Conservation (phyloP, 2,888 invertebrate genomes). For the Cephonodes hylas region DNA sequence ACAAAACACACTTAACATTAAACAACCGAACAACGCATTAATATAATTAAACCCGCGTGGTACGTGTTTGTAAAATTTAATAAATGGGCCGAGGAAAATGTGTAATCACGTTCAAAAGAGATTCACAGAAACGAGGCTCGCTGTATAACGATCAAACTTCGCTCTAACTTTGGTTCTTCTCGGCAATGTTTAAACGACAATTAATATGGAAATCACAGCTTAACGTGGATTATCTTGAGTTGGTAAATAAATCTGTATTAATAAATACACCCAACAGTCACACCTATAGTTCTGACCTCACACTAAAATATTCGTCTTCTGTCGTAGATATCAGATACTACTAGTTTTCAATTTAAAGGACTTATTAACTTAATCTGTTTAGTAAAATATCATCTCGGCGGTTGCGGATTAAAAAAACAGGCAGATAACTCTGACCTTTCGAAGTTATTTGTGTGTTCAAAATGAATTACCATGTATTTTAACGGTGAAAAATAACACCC, state of each 20-base stretch:
- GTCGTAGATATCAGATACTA: background rate
- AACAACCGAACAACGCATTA: background rate
- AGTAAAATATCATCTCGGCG: too few relatives aligned
- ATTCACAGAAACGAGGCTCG: constrained; percentile 18
- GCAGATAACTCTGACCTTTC: too few relatives aligned
- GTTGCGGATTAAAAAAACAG: too few relatives aligned
- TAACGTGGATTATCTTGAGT: background rate
- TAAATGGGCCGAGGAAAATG: constrained; percentile 35
- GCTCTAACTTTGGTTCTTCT: constrained; percentile 18
- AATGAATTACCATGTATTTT: too few relatives aligned
- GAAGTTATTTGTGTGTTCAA: too few relatives aligned
- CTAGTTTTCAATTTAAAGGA: too few relatives aligned
- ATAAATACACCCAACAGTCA: too few relatives aligned
- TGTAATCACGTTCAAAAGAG: constrained; percentile 31
- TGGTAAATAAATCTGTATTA: too few relatives aligned
- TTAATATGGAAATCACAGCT: constrained; percentile 18
- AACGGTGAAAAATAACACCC: too few relatives aligned
- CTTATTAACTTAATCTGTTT: too few relatives aligned
- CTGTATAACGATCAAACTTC: constrained; percentile 22
- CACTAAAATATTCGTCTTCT: background rate
- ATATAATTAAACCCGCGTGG: constrained; percentile 42
- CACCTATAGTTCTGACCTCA: too few relatives aligned
- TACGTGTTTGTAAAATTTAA: constrained; percentile 53
- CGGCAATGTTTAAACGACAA: constrained; percentile 17
- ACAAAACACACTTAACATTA: background rate